Base-by-base conservation (phyloP, 2,888 invertebrate genomes). In the Drosophila demipolita region DNA sequence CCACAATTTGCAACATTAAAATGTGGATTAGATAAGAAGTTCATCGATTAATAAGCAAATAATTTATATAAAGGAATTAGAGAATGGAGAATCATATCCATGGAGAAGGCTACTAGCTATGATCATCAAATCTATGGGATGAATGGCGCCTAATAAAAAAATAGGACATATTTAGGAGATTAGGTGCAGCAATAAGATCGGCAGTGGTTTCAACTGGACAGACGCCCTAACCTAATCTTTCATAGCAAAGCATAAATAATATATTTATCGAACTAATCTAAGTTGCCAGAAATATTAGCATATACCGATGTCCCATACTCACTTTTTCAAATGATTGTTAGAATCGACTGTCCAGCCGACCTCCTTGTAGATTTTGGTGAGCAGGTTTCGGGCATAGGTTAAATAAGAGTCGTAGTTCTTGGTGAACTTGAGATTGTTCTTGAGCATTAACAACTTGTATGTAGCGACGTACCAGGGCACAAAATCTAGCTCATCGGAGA, bases 381-480 rank as follows among this genome's bases (percentile, higher is more conserved):
- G 93, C 29, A 97, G 91, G 1, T 92, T 87, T 76, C 94, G 94
- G 0, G 96, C 93, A 86, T 95, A 96, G 82, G 93, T 93, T 95
- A 96, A 91, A 57, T 93, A 94, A 79, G 87, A 50, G 0, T 93
- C 90, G 74, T 94, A 94, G 0, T 93, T 93, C 12, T 93, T 83
- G 0, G 95, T 95, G 45, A 94, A 94, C 5, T 93, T 90, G 2
- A 97, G 93, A 49, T 94, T 93, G 7, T 87, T 93, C 15, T 94
- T 93, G 3, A 97, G 90, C 0, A 82, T 66, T 0, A 74, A 77
- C 50, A 96, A 93, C 70, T 95, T 94, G 0, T 92, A 87, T 0
- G 94, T 88, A 0, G 96, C 96, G 0, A 96, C 95, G 35, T 93
- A 93, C 98, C 98, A 98, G 0, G 97, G 97, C 1, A 96, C 95